Conservation (phyloP, 2,113 vertebrate species). For the Equus quagga region DNA sequence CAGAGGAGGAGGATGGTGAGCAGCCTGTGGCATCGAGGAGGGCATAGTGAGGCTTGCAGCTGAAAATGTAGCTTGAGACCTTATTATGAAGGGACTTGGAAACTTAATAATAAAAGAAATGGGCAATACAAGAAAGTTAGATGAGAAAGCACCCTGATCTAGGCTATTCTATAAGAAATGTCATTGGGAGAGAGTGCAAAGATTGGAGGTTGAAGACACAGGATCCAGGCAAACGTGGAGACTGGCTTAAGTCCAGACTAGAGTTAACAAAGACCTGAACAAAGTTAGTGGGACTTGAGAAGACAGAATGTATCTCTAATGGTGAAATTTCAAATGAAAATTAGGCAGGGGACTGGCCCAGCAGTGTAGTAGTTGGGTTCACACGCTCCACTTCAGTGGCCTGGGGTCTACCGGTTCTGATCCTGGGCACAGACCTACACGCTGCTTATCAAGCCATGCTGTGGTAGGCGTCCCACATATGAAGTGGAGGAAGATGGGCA, state of each 20-base stretch:
- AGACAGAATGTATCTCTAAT: not conserved
- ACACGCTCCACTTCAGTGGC: too few relatives aligned
- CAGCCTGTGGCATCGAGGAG: accelerated
- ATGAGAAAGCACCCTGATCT: not conserved
- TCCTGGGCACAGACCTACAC: too few relatives aligned
- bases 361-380: too few relatives aligned
- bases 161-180: not conserved
- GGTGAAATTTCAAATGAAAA: not conserved
- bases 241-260: not conserved
- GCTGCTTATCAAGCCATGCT: too few relatives aligned
- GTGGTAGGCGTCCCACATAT: too few relatives aligned
- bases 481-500: too few relatives aligned
- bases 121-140: not conserved
- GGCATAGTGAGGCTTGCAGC: accelerated
- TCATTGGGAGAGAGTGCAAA: not conserved
- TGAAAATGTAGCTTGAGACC: not conserved
- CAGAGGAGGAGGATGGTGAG: accelerated
- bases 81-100: not conserved
- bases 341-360: too few relatives aligned
- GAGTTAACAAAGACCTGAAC: not conserved
- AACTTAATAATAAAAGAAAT: not conserved
- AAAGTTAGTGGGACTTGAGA: not conserved
- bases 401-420: too few relatives aligned
- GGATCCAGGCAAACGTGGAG: too few relatives aligned
- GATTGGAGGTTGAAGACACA: not conserved